phyloP scores from a whole-genome alignment of 2,113 vertebrate species.

The Oplegnathus fasciatus region DNA sequence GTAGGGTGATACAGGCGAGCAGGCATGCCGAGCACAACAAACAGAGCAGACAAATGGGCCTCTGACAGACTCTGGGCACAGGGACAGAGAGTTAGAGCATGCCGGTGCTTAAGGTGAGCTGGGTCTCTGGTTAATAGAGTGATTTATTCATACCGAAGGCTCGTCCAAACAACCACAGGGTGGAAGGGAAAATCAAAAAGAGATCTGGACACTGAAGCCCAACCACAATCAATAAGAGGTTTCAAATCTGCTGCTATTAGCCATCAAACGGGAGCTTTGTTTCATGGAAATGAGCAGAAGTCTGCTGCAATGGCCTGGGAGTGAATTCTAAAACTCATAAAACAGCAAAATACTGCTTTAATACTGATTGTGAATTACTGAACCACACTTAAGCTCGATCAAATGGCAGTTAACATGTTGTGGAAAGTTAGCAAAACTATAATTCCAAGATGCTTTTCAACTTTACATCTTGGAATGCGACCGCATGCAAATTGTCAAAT shows the following conservation, averaged over 20 bases:
- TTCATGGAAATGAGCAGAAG: slow-evolving; percentile 38
- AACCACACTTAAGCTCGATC: not conserved
- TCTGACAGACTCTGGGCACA: slow-evolving; percentile 69
- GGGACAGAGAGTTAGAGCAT: slow-evolving; percentile 65
- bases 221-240: slow-evolving; percentile 42
- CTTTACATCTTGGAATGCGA: slow-evolving; percentile 57
- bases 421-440: slow-evolving; percentile 10
- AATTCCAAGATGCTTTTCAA: slow-evolving; percentile 54
- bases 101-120: slow-evolving; percentile 64
- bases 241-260: slow-evolving; percentile 26
- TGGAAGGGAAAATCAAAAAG: slow-evolving; percentile 32
- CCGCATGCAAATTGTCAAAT: slow-evolving; percentile 82
- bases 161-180: slow-evolving; percentile 38
- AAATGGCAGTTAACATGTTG: not conserved
- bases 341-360: slow-evolving; percentile 4
- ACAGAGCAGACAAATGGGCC: slow-evolving; percentile 70
- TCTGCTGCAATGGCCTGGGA: slow-evolving; percentile 15
- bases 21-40: slow-evolving; percentile 68
- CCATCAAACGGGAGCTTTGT: slow-evolving; percentile 14
- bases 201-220: slow-evolving; percentile 26
- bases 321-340: slow-evolving; percentile 26
- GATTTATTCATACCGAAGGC: slow-evolving; percentile 54
- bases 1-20: slow-evolving; percentile 40
- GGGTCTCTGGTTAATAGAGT: slow-evolving; percentile 44
- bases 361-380: not conserved